Evolutionary conservation across 2,888 invertebrate genomes (phyloP).

Genomic region (Tryphoninae sp.): DNA sequence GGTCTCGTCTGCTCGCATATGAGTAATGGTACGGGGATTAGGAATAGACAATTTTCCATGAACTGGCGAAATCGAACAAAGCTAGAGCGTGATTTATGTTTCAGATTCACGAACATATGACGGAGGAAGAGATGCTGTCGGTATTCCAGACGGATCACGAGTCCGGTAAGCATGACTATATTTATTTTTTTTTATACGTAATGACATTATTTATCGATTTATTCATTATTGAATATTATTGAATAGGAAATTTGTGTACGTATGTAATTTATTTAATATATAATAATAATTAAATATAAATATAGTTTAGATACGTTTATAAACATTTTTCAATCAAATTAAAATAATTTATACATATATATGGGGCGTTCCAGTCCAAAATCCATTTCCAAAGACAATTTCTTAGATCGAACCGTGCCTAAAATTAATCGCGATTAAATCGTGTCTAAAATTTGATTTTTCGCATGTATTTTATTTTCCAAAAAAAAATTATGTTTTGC

Average conservation of each 20-base stretch:
- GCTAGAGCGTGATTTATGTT: conserved; percentile 78
- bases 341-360: neutral
- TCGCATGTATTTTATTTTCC: too few species aligned
- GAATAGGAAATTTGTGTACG: too few species aligned
- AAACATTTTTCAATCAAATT: neutral
- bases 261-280: too few species aligned
- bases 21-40: neutral
- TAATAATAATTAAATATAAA: neutral
- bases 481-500: too few species aligned
- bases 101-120: conserved; percentile 96
- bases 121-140: conserved; percentile 89
- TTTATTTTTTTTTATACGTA: neutral
- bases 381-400: too few species aligned
- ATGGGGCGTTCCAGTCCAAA: neutral
- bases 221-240: too few species aligned
- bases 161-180: conserved; percentile 82
- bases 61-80: conserved; percentile 12
- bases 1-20: conserved; percentile 11
- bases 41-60: conserved; percentile 20
- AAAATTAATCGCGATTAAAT: too few species aligned
- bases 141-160: conserved; percentile 92
- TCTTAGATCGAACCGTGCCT: too few species aligned
- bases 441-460: too few species aligned
- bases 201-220: too few species aligned
- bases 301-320: neutral